Percentiles rank a stretch among this genome's conserved stretches.
Evolutionary conservation across 2,113 vertebrate genomes (phyloP).

Genomic region (Callorhinus ursinus): DNA sequence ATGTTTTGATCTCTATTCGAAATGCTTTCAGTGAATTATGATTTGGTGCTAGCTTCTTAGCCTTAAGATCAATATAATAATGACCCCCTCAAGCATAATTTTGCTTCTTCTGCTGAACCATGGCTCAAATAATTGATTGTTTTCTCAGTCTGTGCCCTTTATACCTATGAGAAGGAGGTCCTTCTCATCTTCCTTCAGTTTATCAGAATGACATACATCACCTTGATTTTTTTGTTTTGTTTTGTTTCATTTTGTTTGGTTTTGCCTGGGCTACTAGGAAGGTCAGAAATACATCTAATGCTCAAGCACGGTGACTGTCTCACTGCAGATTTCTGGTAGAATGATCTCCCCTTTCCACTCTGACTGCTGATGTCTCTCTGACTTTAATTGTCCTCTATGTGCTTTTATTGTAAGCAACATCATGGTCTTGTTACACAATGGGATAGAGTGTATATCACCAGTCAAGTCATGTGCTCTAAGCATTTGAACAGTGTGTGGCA

Average conservation of each 20-base stretch:
- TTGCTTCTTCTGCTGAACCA: not conserved
- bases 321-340: not conserved
- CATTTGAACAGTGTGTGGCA: not conserved
- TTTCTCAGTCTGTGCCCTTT: not conserved
- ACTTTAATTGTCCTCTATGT: not conserved
- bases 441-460: not conserved
- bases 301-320: not conserved
- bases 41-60: not conserved
- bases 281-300: not conserved
- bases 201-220: not conserved
- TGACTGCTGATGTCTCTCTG: not conserved
- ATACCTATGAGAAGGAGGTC: not conserved
- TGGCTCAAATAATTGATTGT: too few relatives aligned
- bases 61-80: not conserved
- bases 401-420: not conserved
- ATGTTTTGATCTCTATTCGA: not conserved
- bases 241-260: not conserved
- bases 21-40: not conserved
- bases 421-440: not conserved
- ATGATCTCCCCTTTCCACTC: not conserved
- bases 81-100: not conserved
- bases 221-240: not conserved
- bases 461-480: not conserved
- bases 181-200: not conserved
- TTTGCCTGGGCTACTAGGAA: not conserved